Percentiles rank a stretch among this genome's conserved stretches.
Evolutionary conservation across 1,140 invertebrate genomes (phyloP).

Genomic region (Drosophila yakuba): DNA sequence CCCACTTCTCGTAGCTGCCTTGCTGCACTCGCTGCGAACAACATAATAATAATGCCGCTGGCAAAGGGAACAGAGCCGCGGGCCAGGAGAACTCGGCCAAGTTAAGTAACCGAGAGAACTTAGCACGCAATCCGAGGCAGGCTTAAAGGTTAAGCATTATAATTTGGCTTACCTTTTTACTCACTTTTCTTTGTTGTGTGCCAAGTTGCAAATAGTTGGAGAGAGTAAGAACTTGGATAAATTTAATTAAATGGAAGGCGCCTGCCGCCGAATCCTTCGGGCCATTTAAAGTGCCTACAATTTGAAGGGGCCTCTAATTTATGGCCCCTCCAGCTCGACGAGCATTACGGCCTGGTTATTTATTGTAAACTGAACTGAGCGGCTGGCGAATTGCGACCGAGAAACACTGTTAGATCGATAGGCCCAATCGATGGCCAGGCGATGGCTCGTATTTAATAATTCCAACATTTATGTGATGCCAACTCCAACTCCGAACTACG

Average conservation of each 20-base stretch:
- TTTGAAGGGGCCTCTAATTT: conserved; percentile 56
- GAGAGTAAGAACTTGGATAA: conserved; percentile 47
- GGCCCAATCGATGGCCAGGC: conserved; percentile 47
- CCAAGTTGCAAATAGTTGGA: conserved; percentile 71
- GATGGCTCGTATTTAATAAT: conserved; percentile 80
- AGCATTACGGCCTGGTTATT: conserved; percentile 57
- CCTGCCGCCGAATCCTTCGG: conserved; percentile 14
- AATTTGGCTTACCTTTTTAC: conserved; percentile 72
- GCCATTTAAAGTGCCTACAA: conserved; percentile 38
- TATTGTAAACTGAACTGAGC: conserved; percentile 66
- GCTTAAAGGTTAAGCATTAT: conserved; percentile 82
- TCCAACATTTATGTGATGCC: conserved; percentile 77
- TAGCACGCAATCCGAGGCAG: conserved; percentile 74
- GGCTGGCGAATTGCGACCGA: conserved; percentile 21
- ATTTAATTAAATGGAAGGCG: conserved; percentile 76
- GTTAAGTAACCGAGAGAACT: conserved; percentile 68
- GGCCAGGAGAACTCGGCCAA: conserved; percentile 48
- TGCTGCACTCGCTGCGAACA: conserved; percentile 54
- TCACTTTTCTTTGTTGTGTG: neutral
- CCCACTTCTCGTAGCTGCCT: conserved; percentile 32
- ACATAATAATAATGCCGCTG: conserved; percentile 74
- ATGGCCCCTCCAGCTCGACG: conserved; percentile 12
- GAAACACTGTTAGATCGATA: conserved; percentile 78
- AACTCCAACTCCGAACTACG: conserved; percentile 26
- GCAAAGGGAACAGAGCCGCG: conserved; percentile 14